Percentiles rank a stretch among this genome's conserved stretches.
phyloP scores from a whole-genome alignment of 2,888 invertebrate genomes.

The Andrena minutula region DNA sequence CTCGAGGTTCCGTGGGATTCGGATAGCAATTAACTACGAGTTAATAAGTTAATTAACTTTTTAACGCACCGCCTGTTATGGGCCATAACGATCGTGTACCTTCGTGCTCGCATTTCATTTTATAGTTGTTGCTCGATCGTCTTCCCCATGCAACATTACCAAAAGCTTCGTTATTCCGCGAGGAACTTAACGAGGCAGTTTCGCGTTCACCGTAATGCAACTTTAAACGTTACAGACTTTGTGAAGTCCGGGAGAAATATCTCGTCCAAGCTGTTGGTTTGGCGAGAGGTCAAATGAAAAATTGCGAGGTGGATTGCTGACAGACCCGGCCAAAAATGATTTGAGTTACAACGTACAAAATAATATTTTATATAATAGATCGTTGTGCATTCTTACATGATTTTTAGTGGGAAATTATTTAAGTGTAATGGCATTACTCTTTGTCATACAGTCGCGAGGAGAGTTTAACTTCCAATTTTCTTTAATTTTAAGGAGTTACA shows the following conservation, averaged over 20 bases:
- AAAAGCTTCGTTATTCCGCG: background rate
- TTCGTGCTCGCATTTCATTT: background rate
- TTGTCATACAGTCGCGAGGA: too few relatives aligned
- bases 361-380: background rate
- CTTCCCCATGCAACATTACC: background rate
- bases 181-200: constrained; percentile 35
- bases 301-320: background rate
- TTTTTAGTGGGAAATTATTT: too few relatives aligned
- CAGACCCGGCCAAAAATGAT: background rate
- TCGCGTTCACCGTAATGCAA: constrained; percentile 18
- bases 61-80: constrained; percentile 15
- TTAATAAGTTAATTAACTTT: constrained; percentile 36
- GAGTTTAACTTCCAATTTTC: too few relatives aligned
- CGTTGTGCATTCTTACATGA: too few relatives aligned
- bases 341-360: background rate
- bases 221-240: constrained; percentile 19
- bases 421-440: too few relatives aligned
- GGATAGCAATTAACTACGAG: constrained; percentile 12
- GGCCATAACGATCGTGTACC: constrained; percentile 12
- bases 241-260: constrained; percentile 18
- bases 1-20: constrained; percentile 2
- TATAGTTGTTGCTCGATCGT: constrained; percentile 18
- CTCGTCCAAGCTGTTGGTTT: background rate
- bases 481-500: too few relatives aligned
- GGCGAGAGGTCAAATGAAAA: constrained; percentile 2